A percentile compares a stretch with the other conserved stretches of the same genome.
Evolutionary conservation across 92 coral and sea anemone genomes (phyloP).

Genomic region (Montipora capitata): DNA sequence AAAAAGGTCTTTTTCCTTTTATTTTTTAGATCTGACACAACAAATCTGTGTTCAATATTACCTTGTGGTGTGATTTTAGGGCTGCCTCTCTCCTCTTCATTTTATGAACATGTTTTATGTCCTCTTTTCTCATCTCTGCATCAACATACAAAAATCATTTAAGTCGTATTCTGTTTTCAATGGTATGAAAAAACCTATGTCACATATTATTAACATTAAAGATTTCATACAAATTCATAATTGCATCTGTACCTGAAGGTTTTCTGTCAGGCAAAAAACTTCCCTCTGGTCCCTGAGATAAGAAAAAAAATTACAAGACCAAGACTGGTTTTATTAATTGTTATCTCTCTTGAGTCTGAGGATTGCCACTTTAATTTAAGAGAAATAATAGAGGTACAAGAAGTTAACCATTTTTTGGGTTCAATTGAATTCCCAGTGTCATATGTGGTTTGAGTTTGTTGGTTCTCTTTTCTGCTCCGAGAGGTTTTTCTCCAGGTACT

Average conservation of each 20-base stretch:
- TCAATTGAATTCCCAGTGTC: too few species aligned
- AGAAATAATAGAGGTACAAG: too few species aligned
- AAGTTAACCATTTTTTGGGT: too few species aligned
- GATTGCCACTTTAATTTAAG: too few species aligned
- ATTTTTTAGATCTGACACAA: too few species aligned
- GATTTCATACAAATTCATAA: background rate
- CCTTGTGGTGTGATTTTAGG: conserved; percentile 69
- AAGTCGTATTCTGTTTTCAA: background rate
- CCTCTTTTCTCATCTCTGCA: conserved; percentile 63
- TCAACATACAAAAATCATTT: background rate
- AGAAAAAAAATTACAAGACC: background rate
- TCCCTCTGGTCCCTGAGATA: conserved; percentile 73
- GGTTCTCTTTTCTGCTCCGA: too few species aligned
- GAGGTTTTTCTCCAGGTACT: too few species aligned
- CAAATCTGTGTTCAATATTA: background rate
- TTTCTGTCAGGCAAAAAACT: conserved; percentile 59
- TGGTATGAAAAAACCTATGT: too few species aligned
- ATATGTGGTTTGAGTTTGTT: too few species aligned
- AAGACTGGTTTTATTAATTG: too few species aligned
- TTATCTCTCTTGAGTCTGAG: too few species aligned
- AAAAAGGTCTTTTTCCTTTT: too few species aligned
- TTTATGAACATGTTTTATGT: conserved; percentile 58
- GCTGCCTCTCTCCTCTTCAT: conserved; percentile 64
- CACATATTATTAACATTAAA: background rate
- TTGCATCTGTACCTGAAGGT: conserved; percentile 35